Conservation (phyloP, 1,140 invertebrate genomes). For the Drosophila pseudoobscura region DNA sequence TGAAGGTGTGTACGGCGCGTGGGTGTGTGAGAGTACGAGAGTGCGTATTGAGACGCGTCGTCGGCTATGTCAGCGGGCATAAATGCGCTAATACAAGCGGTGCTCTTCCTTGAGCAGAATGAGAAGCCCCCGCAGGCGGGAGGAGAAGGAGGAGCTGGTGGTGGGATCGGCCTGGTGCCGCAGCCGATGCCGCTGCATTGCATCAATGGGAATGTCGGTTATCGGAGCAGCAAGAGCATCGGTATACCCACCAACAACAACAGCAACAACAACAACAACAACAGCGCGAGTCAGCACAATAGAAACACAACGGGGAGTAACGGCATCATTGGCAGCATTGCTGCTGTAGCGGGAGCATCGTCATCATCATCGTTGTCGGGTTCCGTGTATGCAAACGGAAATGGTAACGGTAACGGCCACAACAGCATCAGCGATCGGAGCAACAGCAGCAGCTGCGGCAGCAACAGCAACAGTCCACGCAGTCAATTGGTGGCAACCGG, state of each 20-base stretch:
- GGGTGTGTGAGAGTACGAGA: constrained; percentile 30
- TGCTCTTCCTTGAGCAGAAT: constrained; percentile 55
- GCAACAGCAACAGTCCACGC: constrained; percentile 33
- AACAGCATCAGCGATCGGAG: constrained; percentile 2
- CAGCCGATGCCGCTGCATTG: constrained; percentile 38
- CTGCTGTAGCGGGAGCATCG: constrained; percentile 27
- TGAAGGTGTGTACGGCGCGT: constrained; percentile 30
- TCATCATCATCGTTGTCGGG: constrained; percentile 33
- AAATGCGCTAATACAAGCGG: constrained; percentile 56
- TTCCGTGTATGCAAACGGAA: constrained; percentile 28
- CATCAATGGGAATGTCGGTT: constrained; percentile 26
- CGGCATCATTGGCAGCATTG: constrained; percentile 36
- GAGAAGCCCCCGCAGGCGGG: constrained; percentile 47
- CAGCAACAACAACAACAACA: constrained; percentile 61
- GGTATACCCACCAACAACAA: constrained; percentile 11
- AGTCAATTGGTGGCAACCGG: constrained; percentile 18
- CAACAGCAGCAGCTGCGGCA: constrained; percentile 23
- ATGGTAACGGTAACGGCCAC: constrained; percentile 21
- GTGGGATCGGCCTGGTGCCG: constrained; percentile 16
- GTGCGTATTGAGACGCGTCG: constrained; percentile 25
- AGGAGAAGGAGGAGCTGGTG: constrained; percentile 9
- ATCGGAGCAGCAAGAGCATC: constrained; percentile 23
- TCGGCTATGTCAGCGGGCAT: constrained; percentile 69
- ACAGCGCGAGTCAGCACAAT: constrained; percentile 65
- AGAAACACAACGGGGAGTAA: constrained; percentile 56